These are phyloP conservation scores for Ophiothrix spiculata DNA, from an alignment of 35 echinoderm and acorn worm species.

Conservation along the genomic window DNA sequence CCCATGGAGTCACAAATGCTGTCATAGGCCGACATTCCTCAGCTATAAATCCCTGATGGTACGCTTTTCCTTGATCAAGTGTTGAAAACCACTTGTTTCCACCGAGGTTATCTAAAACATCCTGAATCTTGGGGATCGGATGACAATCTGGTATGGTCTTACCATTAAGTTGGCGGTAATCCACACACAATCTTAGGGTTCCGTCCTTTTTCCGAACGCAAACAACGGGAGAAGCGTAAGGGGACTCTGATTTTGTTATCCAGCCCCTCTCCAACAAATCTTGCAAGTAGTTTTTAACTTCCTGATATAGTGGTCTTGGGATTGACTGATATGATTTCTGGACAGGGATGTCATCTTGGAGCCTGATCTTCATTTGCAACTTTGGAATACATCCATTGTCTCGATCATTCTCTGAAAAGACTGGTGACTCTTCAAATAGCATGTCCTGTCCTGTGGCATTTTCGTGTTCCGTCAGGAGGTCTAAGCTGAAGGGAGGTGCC, in stretches of 20 bases:
- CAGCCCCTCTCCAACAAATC: constrained; percentile 43
- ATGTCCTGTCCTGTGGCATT: constrained; percentile 4
- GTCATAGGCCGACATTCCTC: constrained; percentile 47
- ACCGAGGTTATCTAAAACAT: constrained; percentile 23
- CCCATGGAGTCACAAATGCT: constrained; percentile 80
- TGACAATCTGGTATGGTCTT: constrained; percentile 54
- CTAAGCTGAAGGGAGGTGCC: constrained; percentile 35
- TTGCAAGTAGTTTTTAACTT: constrained; percentile 38
- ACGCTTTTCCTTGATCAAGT: constrained; percentile 61
- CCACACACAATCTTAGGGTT: constrained; percentile 41
- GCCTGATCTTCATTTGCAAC: constrained; percentile 41
- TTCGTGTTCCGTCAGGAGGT: constrained; percentile 12
- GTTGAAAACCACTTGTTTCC: constrained; percentile 40
- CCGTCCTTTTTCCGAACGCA: constrained; percentile 69
- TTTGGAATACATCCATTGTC: constrained; percentile 30
- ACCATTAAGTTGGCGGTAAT: constrained; percentile 37
- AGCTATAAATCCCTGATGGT: constrained; percentile 68
- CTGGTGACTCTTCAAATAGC: constrained; percentile 29
- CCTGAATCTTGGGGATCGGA: constrained; percentile 60
- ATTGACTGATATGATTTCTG: constrained; percentile 46
- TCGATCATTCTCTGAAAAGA: constrained; percentile 35
- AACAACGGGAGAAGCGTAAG: constrained; percentile 56
- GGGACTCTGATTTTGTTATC: constrained; percentile 28
- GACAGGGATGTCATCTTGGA: constrained; percentile 43
- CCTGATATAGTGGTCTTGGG: constrained; percentile 38